Percentiles rank a stretch among this genome's conserved stretches.
phyloP scores from a whole-genome alignment of 2,797 vertebrate species.

The Poliocrania exsul region DNA sequence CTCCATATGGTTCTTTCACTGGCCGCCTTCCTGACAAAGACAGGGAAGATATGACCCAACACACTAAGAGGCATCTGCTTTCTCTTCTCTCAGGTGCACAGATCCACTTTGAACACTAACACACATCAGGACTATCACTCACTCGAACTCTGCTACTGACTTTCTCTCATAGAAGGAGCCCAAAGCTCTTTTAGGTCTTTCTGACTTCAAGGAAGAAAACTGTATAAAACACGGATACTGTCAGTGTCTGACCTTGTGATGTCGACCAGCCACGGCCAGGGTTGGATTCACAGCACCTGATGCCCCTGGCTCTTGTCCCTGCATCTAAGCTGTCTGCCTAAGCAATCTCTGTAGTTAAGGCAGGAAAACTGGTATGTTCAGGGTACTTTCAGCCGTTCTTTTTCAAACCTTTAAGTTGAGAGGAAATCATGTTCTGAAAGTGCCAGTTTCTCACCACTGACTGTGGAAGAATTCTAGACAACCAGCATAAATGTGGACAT shows the following conservation, averaged over 20 bases:
- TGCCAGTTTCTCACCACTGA: neutral
- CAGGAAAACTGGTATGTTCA: neutral
- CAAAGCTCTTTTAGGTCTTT: neutral
- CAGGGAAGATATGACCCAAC: accelerated
- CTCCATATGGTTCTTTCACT: neutral
- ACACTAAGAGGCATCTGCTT: neutral
- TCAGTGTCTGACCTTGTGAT: neutral
- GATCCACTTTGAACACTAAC: neutral
- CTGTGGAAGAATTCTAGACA: neutral
- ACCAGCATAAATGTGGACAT: neutral
- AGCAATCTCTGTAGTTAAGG: neutral
- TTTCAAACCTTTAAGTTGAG: neutral
- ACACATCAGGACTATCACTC: neutral
- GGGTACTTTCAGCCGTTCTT: neutral
- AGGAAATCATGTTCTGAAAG: neutral
- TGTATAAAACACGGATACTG: accelerated
- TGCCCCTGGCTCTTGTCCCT: neutral
- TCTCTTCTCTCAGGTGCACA: neutral
- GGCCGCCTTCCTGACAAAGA: neutral
- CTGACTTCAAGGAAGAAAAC: neutral
- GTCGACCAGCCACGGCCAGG: neutral
- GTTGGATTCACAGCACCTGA: neutral
- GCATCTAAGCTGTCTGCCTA: neutral
- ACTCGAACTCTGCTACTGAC: neutral
- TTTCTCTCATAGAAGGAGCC: neutral